Base-by-base conservation (phyloP, 2,797 vertebrate species). In the Sciaenops ocellatus region DNA sequence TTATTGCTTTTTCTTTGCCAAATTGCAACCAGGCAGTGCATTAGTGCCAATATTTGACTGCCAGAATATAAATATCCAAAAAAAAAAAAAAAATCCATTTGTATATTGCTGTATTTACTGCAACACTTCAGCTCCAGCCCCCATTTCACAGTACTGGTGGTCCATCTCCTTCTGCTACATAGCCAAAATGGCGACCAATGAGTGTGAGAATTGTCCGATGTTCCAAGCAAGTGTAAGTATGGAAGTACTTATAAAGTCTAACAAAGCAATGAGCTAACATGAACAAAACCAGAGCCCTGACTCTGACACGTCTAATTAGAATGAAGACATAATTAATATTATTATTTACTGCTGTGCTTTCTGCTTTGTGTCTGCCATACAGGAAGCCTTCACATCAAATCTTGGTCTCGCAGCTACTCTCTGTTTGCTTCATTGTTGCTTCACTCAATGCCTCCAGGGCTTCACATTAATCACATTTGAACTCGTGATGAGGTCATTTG, bases 391-490 rank as follows among this genome's bases (percentile, higher is more conserved):
- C 46, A 59, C 38, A 12, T 65, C 26, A 26, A 2, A 50, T 57
- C 34, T 13, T 20, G 15, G 18, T 54, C 10, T 69, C 20, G 13
- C 42, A 57, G 44, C 52, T 4, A 16, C 20, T 22, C n/a, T 22
- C 3, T 11, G 62, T 22, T 42, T 42, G 34, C 20, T 42, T 60
- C 30, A 57, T 34, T 8, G 26, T 8, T 28, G 15, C 26, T 17
- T 17, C 54, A 56, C 41, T 34, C 50, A 42, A 1, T 11, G 34
- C 30, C 46, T 82, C 26, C 51, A 26, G 44, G 56, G 69, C 51
- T 52, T 59, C 54, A 52, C n/a, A 28, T 68, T 51, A 74, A 76
- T 44, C 65, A 73, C 56, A 67, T 63, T 18, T 70, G 20, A 73
- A 67, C 41, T 44, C 44, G 42, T 30, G 16, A 78, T 80, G 66